Conservation (phyloP, 1,140 invertebrate genomes). For the Halesus radiatus region DNA sequence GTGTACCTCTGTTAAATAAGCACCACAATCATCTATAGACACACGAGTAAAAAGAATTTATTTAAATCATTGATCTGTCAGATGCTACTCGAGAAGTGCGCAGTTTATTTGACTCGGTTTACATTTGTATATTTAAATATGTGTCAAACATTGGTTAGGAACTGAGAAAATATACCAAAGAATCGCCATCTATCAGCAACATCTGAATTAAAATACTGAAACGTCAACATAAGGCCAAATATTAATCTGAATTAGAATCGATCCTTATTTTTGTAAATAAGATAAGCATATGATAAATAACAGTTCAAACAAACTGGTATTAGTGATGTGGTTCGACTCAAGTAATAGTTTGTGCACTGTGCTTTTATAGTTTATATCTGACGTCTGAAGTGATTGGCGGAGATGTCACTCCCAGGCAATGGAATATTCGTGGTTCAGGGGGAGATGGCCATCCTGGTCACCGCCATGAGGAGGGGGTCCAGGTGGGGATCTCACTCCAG, state of each 20-base stretch:
- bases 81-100: background rate
- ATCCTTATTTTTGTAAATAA: slow-evolving; percentile 42
- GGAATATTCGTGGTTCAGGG: slow-evolving; percentile 92
- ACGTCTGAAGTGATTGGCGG: slow-evolving; percentile 13
- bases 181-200: slow-evolving; percentile 16
- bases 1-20: slow-evolving; percentile 1
- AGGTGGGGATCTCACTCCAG: slow-evolving; percentile 88
- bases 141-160: background rate
- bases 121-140: background rate
- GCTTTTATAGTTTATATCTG: background rate
- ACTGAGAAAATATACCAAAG: background rate
- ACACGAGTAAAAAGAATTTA: background rate
- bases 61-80: background rate
- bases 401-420: slow-evolving; percentile 71
- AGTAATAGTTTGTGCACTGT: background rate
- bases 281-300: background rate
- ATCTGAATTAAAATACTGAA: slow-evolving; percentile 47
- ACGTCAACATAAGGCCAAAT: slow-evolving; percentile 44
- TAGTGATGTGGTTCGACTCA: background rate
- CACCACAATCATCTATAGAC: background rate
- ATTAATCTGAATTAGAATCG: slow-evolving; percentile 27
- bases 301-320: background rate
- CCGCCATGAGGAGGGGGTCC: slow-evolving; percentile 88
- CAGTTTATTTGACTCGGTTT: background rate
- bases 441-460: slow-evolving; percentile 89